A percentile compares a stretch with the other conserved stretches of the same genome.
phyloP scores from a whole-genome alignment of 2,888 invertebrate genomes.

The Lomographa bimaculata region DNA sequence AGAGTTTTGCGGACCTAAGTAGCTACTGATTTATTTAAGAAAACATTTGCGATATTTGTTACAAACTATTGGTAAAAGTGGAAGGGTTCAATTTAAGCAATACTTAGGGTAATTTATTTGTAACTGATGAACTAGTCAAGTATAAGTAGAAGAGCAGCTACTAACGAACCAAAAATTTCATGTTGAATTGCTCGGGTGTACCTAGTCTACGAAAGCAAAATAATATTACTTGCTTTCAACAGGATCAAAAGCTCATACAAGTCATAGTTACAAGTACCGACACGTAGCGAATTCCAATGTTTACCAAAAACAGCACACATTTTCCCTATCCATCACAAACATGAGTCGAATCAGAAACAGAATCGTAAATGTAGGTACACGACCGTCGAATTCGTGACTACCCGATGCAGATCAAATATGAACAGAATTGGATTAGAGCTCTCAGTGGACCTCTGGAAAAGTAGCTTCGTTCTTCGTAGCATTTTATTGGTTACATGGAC shows the following conservation, averaged over 20 bases:
- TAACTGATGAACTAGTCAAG: too few relatives aligned
- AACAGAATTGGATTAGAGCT: slow-evolving; percentile 50
- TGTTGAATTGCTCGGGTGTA: too few relatives aligned
- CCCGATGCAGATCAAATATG: slow-evolving; percentile 60
- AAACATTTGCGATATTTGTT: too few relatives aligned
- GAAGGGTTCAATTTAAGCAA: too few relatives aligned
- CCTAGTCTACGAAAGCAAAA: too few relatives aligned
- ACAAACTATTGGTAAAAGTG: too few relatives aligned
- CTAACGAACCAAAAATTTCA: too few relatives aligned
- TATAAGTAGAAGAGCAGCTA: too few relatives aligned
- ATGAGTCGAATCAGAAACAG: slow-evolving; percentile 49
- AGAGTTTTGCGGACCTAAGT: slow-evolving; percentile 1
- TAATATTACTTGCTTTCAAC: slow-evolving; percentile 9
- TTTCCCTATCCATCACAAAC: slow-evolving; percentile 38
- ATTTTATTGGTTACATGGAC: slow-evolving; percentile 40
- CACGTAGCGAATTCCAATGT: slow-evolving; percentile 20
- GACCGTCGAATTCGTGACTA: slow-evolving; percentile 49
- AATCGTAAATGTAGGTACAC: slow-evolving; percentile 55
- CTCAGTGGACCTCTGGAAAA: slow-evolving; percentile 38
- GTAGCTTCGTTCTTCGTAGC: slow-evolving; percentile 38
- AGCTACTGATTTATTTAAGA: too few relatives aligned
- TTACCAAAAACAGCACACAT: slow-evolving; percentile 39
- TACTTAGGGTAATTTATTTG: too few relatives aligned
- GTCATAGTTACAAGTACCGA: slow-evolving; percentile 13
- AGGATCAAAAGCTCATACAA: slow-evolving; percentile 13